Conservation (phyloP, 1,140 invertebrate species). For the Procambarus clarkii region DNA sequence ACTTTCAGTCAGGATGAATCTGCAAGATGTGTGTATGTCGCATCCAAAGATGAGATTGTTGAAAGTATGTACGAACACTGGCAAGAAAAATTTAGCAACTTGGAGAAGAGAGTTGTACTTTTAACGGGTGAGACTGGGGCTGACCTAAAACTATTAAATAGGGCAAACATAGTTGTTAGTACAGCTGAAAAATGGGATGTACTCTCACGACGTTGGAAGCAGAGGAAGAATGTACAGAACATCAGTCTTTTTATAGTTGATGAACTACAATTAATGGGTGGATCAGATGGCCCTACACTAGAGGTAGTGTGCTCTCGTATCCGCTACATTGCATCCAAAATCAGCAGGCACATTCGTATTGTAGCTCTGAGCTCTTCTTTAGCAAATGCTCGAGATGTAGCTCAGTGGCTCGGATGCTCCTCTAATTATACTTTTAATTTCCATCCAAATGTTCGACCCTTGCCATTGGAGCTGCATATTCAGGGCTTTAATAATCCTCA, state of each 20-base stretch:
- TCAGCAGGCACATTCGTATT: conserved; percentile 94
- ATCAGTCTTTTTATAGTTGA: conserved; percentile 98
- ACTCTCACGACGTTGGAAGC: conserved; percentile 97
- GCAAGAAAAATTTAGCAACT: conserved; percentile 89
- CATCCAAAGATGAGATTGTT: conserved; percentile 93
- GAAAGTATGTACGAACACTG: conserved; percentile 94
- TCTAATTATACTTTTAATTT: conserved; percentile 97
- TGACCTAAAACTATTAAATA: conserved; percentile 92
- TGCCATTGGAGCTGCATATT: conserved; percentile 96
- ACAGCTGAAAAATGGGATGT: conserved; percentile 99
- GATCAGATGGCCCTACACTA: conserved; percentile 92
- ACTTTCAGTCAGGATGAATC: conserved; percentile 85
- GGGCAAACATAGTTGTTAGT: conserved; percentile 96
- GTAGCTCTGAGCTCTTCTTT: conserved; percentile 96
- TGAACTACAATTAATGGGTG: conserved; percentile 92
- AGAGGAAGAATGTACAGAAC: conserved; percentile 98
- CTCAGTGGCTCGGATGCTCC: conserved; percentile 97
- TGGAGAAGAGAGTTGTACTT: conserved; percentile 87
- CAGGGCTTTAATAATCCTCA: conserved; percentile 98
- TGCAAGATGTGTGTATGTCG: conserved; percentile 90
- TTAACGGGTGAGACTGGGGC: conserved; percentile 99
- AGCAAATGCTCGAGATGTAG: conserved; percentile 95
- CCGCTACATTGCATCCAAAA: conserved; percentile 95
- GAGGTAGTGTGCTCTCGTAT: conserved; percentile 96
- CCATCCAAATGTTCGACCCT: conserved; percentile 96